A percentile compares a stretch with the other conserved stretches of the same genome.
Evolutionary conservation across 2,888 invertebrate species (phyloP).

Genomic region (Liodrosophila aerea): DNA sequence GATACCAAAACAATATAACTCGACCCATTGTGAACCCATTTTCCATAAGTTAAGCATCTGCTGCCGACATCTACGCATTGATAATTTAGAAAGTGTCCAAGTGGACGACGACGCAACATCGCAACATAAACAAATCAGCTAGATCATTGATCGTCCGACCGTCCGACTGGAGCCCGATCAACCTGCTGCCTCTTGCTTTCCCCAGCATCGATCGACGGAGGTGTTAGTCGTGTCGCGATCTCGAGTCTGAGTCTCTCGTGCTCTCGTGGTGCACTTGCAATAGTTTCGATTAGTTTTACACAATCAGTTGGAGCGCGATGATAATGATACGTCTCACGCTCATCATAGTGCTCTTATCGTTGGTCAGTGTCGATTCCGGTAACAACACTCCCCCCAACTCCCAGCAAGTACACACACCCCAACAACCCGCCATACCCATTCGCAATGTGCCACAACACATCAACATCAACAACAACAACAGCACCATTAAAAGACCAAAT

Average conservation of each 20-base stretch:
- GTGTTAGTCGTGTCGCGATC: conserved; percentile 19
- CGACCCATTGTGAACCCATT: conserved; percentile 42
- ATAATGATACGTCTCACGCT: conserved; percentile 64
- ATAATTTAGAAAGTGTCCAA: conserved; percentile 73
- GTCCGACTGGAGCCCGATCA: not conserved
- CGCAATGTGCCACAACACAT: conserved; percentile 45
- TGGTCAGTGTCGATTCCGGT: conserved; percentile 72
- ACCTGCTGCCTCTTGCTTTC: conserved; percentile 11
- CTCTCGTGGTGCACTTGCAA: conserved; percentile 15
- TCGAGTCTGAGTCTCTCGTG: too few relatives aligned
- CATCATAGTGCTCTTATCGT: conserved; percentile 51
- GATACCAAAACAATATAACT: conserved; percentile 13
- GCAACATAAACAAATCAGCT: conserved; percentile 24
- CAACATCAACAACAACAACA: conserved; percentile 19
- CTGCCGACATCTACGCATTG: conserved; percentile 37
- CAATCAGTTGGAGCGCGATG: conserved; percentile 11
- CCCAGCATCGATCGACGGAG: conserved; percentile 4
- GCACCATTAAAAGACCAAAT: conserved; percentile 7
- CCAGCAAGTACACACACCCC: conserved; percentile 9
- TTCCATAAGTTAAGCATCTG: conserved; percentile 38
- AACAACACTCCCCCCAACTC: conserved; percentile 40
- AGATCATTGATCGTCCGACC: not conserved
- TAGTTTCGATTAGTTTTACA: not conserved
- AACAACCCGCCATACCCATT: conserved; percentile 6
- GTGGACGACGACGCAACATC: conserved; percentile 21